These are phyloP conservation scores for Strix uralensis DNA, from an alignment of 2,113 vertebrate genomes.

Conservation along the genomic window DNA sequence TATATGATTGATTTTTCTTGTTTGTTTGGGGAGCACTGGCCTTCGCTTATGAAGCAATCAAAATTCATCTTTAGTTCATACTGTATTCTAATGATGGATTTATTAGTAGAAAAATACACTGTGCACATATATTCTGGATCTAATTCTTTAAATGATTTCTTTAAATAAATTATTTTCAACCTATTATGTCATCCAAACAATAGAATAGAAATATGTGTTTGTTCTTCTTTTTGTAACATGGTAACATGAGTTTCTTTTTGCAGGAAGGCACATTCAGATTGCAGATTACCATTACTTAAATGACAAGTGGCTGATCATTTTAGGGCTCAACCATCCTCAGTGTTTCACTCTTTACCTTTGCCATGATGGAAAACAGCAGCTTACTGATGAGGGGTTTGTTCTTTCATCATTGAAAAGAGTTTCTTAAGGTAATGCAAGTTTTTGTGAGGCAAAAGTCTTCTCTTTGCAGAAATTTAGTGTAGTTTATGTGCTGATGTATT, in stretches of 20 bases:
- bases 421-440: conserved; percentile 45
- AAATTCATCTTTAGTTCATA: not conserved
- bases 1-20: not conserved
- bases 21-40: not conserved
- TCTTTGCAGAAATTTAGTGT: not conserved
- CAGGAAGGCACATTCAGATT: conserved; percentile 66
- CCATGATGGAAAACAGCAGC: not conserved
- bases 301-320: conserved; percentile 5
- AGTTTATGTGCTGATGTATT: not conserved
- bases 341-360: conserved; percentile 59
- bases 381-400: conserved; percentile 52
- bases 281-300: conserved; percentile 42
- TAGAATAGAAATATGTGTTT: not conserved
- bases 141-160: not conserved
- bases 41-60: not conserved
- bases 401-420: conserved; percentile 52
- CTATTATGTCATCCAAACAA: not conserved
- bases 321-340: conserved; percentile 9
- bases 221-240: not conserved
- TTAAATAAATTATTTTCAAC: not conserved
- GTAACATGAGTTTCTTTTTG: not conserved
- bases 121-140: not conserved
- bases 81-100: not conserved
- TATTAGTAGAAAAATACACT: not conserved
- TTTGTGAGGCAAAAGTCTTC: not conserved